Conservation (phyloP, 30 jellyfish, hydroid and myxozoan genomes). For the Aurelia aurita complex sp. Pacific region DNA sequence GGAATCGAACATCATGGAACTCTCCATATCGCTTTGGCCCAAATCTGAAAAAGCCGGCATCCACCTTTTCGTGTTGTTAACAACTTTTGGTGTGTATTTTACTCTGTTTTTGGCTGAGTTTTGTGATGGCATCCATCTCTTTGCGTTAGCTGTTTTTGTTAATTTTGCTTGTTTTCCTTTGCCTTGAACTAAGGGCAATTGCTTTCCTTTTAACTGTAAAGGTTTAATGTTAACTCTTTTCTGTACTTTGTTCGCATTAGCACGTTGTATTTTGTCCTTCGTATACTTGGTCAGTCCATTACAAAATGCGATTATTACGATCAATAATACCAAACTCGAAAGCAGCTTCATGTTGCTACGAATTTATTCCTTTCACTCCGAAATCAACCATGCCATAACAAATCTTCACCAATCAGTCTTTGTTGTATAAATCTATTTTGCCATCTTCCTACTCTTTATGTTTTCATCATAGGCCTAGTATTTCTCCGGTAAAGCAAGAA, state of each 20-base stretch:
- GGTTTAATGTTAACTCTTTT: conserved; percentile 23
- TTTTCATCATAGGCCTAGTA: too few relatives aligned
- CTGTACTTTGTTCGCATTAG: background rate
- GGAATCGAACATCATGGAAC: conserved; percentile 63
- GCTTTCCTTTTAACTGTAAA: conserved; percentile 34
- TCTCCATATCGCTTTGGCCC: conserved; percentile 76
- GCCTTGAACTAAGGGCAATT: conserved; percentile 10
- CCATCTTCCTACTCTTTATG: too few relatives aligned
- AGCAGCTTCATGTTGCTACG: conserved; percentile 11
- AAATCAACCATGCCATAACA: too few relatives aligned
- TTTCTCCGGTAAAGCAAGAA: background rate
- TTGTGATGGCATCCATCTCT: conserved; percentile 55
- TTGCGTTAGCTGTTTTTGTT: conserved; percentile 31
- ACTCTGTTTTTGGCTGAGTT: conserved; percentile 6
- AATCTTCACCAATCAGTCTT: too few relatives aligned
- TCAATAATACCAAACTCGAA: background rate
- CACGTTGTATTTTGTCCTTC: background rate
- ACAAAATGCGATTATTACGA: background rate
- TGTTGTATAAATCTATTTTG: too few relatives aligned
- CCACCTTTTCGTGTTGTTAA: conserved; percentile 73
- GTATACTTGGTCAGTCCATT: background rate
- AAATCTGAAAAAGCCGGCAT: conserved; percentile 67
- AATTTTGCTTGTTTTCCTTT: background rate
- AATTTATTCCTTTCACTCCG: too few relatives aligned
- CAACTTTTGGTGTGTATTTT: conserved; percentile 43